Evolutionary conservation across 2,888 invertebrate genomes (phyloP).

Genomic region (Trachelus iudaicus): DNA sequence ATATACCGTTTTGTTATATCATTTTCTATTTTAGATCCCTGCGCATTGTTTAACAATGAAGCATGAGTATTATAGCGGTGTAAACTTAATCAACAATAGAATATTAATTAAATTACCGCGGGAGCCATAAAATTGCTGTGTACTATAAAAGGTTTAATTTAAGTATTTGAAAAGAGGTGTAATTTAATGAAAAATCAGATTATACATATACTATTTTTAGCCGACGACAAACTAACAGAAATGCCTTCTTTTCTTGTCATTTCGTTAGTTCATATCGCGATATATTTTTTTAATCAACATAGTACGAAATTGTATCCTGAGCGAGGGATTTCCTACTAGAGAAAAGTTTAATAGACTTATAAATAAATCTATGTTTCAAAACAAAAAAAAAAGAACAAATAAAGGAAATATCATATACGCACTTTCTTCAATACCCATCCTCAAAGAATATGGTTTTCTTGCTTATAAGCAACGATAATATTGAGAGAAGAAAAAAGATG

Average conservation of each 20-base stretch:
- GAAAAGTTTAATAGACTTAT: not conserved
- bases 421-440: not conserved
- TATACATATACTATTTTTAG: not conserved
- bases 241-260: not conserved
- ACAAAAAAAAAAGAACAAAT: not conserved
- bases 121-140: not conserved
- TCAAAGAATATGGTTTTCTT: not conserved
- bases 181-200: not conserved
- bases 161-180: not conserved
- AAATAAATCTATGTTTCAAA: not conserved
- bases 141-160: not conserved
- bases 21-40: not conserved
- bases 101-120: not conserved
- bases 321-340: not conserved
- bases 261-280: not conserved
- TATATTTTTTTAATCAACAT: not conserved
- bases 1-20: not conserved
- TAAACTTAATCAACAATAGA: not conserved
- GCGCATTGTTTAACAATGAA: not conserved
- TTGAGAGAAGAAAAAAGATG: not conserved
- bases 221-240: not conserved
- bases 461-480: not conserved
- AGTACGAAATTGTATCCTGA: not conserved
- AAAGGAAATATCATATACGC: not conserved
- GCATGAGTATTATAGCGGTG: not conserved